phyloP scores from a whole-genome alignment of 2,113 vertebrate species.

The Pteruthius melanotis region DNA sequence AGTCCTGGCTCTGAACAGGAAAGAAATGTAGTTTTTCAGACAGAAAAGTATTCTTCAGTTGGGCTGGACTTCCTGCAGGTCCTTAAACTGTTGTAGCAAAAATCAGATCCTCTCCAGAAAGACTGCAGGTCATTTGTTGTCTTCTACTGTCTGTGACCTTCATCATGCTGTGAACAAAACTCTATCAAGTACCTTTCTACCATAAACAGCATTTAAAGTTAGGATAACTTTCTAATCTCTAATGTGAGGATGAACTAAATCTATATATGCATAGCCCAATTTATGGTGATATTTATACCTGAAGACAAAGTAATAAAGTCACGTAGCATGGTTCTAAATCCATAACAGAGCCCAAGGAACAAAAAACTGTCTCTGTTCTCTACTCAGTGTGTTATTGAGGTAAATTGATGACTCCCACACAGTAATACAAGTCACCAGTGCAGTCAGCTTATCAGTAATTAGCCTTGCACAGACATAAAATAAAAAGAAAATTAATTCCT shows the following conservation, averaged over 20 bases:
- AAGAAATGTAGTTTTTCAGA: not conserved
- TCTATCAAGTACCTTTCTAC: not conserved
- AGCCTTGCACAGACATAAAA: not conserved
- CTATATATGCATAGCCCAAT: not conserved
- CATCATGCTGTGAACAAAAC: not conserved
- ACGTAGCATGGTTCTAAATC: not conserved
- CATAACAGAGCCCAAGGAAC: not conserved
- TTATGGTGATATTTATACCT: not conserved
- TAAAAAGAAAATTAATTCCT: not conserved
- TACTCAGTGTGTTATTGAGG: not conserved
- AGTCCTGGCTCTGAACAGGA: not conserved
- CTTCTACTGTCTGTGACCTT: not conserved
- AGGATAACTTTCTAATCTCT: not conserved
- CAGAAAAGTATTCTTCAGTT: not conserved
- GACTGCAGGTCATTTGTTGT: not conserved
- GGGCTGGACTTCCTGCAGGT: not conserved
- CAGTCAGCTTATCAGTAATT: not conserved
- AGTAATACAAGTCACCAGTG: not conserved
- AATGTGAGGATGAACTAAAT: not conserved
- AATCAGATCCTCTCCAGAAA: not conserved
- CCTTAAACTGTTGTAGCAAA: not conserved
- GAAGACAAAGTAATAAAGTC: not conserved
- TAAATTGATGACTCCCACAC: not conserved
- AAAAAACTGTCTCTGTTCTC: not conserved
- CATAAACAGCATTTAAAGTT: not conserved